Evolutionary conservation across 2,797 vertebrate species (phyloP).

Genomic region (Muscicapa striata): DNA sequence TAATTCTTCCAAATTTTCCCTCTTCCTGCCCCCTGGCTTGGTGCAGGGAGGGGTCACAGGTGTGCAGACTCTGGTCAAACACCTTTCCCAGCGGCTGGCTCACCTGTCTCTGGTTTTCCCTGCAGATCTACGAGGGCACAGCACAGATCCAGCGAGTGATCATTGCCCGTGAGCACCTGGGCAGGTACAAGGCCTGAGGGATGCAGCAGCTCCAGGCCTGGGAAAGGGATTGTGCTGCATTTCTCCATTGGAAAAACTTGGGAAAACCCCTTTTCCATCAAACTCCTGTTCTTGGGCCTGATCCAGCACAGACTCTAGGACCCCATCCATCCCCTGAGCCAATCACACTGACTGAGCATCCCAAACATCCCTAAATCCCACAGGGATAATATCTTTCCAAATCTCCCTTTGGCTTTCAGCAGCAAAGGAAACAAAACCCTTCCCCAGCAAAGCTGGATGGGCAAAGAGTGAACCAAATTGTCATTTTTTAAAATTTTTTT

Average conservation of each 20-base stretch:
- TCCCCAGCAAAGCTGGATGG: not conserved
- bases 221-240: not conserved
- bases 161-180: not conserved
- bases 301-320: not conserved
- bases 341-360: not conserved
- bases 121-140: not conserved
- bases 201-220: accelerated
- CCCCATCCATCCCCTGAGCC: not conserved
- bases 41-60: not conserved
- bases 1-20: not conserved
- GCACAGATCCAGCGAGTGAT: not conserved
- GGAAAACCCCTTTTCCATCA: not conserved
- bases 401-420: not conserved
- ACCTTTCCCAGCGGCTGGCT: not conserved
- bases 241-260: not conserved
- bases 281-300: not conserved
- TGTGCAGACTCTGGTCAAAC: not conserved
- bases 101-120: not conserved
- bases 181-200: not conserved
- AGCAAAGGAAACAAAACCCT: not conserved
- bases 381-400: not conserved
- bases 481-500: not conserved
- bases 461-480: not conserved
- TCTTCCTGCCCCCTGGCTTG: not conserved
- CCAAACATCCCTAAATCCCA: not conserved